phyloP scores from a whole-genome alignment of 2,888 invertebrate species.

The Lithodes maja region DNA sequence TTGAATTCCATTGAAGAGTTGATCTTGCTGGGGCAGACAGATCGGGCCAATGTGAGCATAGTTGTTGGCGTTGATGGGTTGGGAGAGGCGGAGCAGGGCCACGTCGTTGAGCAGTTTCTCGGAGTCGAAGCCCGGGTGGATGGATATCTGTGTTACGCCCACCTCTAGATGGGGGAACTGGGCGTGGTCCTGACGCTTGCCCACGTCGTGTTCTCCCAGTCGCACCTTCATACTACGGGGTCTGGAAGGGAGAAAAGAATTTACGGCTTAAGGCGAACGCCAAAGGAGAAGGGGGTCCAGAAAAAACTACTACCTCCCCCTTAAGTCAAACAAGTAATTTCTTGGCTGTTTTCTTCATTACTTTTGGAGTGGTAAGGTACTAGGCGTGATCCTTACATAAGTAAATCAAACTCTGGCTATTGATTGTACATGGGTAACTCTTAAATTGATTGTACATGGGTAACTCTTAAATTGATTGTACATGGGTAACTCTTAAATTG shows the following conservation, averaged over 20 bases:
- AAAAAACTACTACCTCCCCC: no score
- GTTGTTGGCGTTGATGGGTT: constrained; percentile 74
- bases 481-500: no score
- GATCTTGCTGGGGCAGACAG: constrained; percentile 76
- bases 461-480: no score
- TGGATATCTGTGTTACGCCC: constrained; percentile 78
- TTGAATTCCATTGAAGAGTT: constrained; percentile 77
- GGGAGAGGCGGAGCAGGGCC: constrained; percentile 83
- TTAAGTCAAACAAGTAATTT: no score
- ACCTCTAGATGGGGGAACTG: constrained; percentile 82
- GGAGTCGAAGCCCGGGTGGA: constrained; percentile 82
- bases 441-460: no score
- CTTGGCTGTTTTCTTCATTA: no score
- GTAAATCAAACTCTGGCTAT: no score
- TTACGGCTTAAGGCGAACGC: no score
- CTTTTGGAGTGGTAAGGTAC: no score
- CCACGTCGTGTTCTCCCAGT: constrained; percentile 86
- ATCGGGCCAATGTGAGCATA: constrained; percentile 77
- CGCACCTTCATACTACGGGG: constrained; percentile 79
- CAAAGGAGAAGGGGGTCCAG: no score
- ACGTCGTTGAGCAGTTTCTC: constrained; percentile 87
- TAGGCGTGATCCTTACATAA: no score
- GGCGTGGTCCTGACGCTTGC: constrained; percentile 78
- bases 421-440: no score
- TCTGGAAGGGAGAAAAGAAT: background rate